These are phyloP conservation scores for Choloepus didactylus DNA, from an alignment of 2,797 vertebrate species.

Conservation along the genomic window DNA sequence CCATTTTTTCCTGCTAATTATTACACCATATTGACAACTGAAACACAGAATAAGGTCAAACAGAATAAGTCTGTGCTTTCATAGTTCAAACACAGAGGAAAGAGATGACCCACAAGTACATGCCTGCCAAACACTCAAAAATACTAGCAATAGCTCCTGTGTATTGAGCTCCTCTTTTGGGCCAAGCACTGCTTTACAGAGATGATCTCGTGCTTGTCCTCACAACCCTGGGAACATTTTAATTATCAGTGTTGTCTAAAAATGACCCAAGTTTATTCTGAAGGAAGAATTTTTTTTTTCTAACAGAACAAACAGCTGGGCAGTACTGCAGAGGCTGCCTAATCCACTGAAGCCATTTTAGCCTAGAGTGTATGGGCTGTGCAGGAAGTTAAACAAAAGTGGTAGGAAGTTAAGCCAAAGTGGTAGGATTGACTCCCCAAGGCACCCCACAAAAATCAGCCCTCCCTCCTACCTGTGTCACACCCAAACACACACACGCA, in stretches of 20 bases:
- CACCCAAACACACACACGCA: not conserved
- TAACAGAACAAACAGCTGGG: not conserved
- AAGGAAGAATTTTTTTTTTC: not conserved
- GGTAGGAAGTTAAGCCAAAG: not conserved
- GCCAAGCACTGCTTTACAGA: not conserved
- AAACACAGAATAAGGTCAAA: not conserved
- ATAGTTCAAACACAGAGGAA: not conserved
- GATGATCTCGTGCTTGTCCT: not conserved
- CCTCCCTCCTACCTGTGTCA: fast-evolving
- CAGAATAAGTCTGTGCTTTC: not conserved
- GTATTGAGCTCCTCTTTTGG: not conserved
- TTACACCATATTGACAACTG: not conserved
- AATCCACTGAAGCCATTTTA: not conserved
- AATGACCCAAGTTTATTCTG: not conserved
- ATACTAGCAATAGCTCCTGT: fast-evolving
- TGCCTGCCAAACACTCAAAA: not conserved
- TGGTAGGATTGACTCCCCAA: not conserved
- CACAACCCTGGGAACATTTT: not conserved
- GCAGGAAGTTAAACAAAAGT: not conserved
- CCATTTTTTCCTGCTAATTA: not conserved
- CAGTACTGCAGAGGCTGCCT: not conserved
- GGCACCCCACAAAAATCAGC: not conserved
- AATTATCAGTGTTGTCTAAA: not conserved
- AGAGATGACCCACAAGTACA: not conserved
- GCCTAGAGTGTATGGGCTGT: not conserved